Base-by-base conservation (phyloP, 2,113 vertebrate genomes). In the Felis chaus region DNA sequence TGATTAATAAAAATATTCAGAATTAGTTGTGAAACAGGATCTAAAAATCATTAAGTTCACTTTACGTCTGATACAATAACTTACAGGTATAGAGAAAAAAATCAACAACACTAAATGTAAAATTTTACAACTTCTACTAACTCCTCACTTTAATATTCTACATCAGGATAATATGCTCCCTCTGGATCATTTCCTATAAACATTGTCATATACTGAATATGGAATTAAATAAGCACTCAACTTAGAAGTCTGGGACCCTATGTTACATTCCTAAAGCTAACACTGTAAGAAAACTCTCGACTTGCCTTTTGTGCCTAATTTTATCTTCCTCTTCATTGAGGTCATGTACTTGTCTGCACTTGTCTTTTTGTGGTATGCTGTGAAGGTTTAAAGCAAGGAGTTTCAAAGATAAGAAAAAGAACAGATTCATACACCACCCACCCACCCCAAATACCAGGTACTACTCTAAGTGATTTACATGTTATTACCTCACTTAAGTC, bases 221-320 rank as follows among this genome's bases (percentile, higher is more conserved):
- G 97, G 90, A 96, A 95, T 92, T 90, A 96, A 96, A 68, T 96
- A 96, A 96, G 94, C 89, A 79, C 94, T 98, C 69, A 94, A 96
- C 41, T 95, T 94, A 96, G 85, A 97, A 89, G 86, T 93, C 82
- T 96, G 74, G 95, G 91, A 90, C 76, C 97, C 97, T 98, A 94
- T 29, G 91, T 96, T 83, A 97, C 89, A 97, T 96, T 98, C 97
- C 98, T 98, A 96, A 96, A 97, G 96, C 98, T 98, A 98, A 96
- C 98, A 98, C 98, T 98, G 9, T 97, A 98, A 98, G 97, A 98
- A 98, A 98, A 98, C 96, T 98, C 97, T 98, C 97, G 29, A 97
- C 97, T 98, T 98, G 97, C 98, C 98, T 98, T 98, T 98, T 98
- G 97, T 98, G 97, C 98, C 98, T 98, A 98, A 98, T 98, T 98